Base-by-base conservation (phyloP, 2,113 vertebrate genomes). In the Rhinoderma darwinii region DNA sequence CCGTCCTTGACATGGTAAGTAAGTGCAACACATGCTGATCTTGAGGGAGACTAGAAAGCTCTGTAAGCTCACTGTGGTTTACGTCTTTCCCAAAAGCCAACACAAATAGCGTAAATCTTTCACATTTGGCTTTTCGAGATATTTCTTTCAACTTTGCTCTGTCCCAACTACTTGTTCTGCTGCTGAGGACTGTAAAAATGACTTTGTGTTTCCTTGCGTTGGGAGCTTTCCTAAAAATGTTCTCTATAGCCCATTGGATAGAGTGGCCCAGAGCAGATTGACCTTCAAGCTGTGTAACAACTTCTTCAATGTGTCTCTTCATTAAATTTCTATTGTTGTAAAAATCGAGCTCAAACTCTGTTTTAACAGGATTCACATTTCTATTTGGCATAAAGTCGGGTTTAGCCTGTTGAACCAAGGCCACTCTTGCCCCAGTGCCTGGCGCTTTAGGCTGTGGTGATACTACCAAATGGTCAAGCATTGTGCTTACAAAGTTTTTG, bases 21-120 rank as follows among this genome's bases (percentile, higher is more conserved):
- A 97, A 3, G 0, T 87, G 89, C 78, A 98, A 66, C 27, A 96
- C 89, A 89, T 98, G 97, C 89, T 98, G 96, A 1, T 94, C 93
- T 0, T 82, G 35, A 0, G 96, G 97, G 0, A 1, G 1, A 30
- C 96, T 95, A 5, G 93, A 94, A 85, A 98, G 89, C 75, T 93
- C 92, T 15, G 92, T 91, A 89, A 95, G 91, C 85, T 96, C 89
- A 0, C 0, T 66, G 4, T 88, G 89, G 74, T 89, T 92, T 89
- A 95, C 89, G 0, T 88, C 84, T 0, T 83, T 87, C 0, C 96
- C 96, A 44, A 97, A 90, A 0, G 91, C 94, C 89, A 97, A 89
- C 74, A 94, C 93, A 41, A 98, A 96, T 84, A 97, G 1, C 0
- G 93, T 93, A 89, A 97, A 91, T 7, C 95, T 96, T 83, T 94